Evolutionary conservation across 2,888 invertebrate species (phyloP).

Genomic region (Epiblema foenella): DNA sequence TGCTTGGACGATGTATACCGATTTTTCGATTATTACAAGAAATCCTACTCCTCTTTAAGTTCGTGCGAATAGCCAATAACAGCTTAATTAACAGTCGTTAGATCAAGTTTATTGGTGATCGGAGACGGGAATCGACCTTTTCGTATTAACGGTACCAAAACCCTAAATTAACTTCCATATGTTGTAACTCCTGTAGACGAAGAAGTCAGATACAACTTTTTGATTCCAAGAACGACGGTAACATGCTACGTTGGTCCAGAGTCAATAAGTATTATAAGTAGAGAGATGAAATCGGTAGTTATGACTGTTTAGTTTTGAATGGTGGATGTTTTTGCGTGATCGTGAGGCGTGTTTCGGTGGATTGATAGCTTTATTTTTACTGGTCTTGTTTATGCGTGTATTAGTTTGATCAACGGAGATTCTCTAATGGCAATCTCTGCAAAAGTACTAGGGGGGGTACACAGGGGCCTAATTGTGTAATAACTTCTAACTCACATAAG

Average conservation of each 20-base stretch:
- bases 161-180: neutral
- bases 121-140: slow-evolving; percentile 42
- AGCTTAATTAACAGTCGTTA: slow-evolving; percentile 39
- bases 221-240: neutral
- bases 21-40: slow-evolving; percentile 11
- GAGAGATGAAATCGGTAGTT: neutral
- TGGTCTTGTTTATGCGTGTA: slow-evolving; percentile 11
- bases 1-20: no score
- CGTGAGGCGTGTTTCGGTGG: slow-evolving; percentile 33
- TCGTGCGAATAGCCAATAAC: slow-evolving; percentile 41
- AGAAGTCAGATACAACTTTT: neutral
- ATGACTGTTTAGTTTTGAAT: neutral
- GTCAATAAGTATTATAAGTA: neutral
- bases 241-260: neutral
- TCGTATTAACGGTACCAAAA: slow-evolving; percentile 36
- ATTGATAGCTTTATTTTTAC: slow-evolving; percentile 41
- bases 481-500: no score
- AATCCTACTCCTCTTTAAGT: slow-evolving; percentile 20
- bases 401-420: slow-evolving; percentile 14
- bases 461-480: no score
- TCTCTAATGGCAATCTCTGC: neutral
- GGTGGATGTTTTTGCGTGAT: slow-evolving; percentile 33
- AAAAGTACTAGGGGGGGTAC: neutral
- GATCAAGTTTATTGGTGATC: slow-evolving; percentile 46
- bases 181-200: neutral